Evolutionary conservation across 2,113 vertebrate species (phyloP).

Genomic region (Sorex araneus): DNA sequence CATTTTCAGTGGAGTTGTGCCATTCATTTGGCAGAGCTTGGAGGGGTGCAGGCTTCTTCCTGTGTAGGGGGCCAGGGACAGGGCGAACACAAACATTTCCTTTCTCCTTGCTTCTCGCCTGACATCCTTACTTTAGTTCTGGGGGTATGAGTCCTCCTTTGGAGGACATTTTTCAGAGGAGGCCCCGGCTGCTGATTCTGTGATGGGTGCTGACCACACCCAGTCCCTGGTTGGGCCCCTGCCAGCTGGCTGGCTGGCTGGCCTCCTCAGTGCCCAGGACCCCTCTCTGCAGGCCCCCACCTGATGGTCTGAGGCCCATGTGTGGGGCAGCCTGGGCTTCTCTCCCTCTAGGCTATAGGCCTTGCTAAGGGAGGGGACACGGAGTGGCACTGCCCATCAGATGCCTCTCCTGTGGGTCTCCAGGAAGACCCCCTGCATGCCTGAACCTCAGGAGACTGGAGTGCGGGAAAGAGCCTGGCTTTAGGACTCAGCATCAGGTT

Average conservation of each 20-base stretch:
- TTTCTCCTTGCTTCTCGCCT: not conserved
- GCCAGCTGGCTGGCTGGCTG: not conserved
- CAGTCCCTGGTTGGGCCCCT: not conserved
- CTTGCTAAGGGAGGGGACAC: not conserved
- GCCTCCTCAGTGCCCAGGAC: not conserved
- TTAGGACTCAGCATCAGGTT: not conserved
- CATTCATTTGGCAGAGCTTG: not conserved
- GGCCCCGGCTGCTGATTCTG: not conserved
- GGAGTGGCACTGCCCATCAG: not conserved
- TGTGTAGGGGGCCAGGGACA: rapidly evolving
- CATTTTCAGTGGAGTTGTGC: not conserved
- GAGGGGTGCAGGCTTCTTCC: not conserved
- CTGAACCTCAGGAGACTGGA: not conserved
- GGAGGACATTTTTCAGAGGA: not conserved
- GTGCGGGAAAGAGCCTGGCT: not conserved
- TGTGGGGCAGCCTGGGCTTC: not conserved
- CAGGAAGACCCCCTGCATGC: not conserved
- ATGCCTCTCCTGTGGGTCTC: not conserved
- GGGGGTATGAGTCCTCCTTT: not conserved
- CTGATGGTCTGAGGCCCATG: not conserved
- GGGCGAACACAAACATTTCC: not conserved
- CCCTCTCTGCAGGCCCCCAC: not conserved
- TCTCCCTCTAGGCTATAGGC: not conserved
- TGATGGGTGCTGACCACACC: not conserved
- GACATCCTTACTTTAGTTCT: not conserved